These are phyloP conservation scores for Lanius collurio DNA, from an alignment of 2,113 vertebrate genomes.

Conservation along the genomic window DNA sequence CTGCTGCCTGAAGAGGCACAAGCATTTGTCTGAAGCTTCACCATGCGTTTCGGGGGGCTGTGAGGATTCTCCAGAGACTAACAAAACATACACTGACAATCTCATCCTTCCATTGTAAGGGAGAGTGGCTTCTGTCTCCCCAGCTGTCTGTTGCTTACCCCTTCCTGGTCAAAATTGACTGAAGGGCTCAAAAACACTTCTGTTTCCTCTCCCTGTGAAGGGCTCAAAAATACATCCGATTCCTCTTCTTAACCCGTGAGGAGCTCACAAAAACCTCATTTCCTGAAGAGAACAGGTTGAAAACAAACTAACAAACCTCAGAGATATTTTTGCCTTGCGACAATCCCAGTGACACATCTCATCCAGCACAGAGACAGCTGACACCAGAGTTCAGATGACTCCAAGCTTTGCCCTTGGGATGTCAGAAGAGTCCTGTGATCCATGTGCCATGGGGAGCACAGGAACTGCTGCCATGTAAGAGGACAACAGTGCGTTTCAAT, in stretches of 20 bases:
- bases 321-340: conserved; percentile 14
- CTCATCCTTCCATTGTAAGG: background rate
- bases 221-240: background rate
- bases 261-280: background rate
- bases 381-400: background rate
- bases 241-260: background rate
- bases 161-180: background rate
- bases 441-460: fast-evolving
- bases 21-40: background rate
- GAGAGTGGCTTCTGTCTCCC: background rate
- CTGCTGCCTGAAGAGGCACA: background rate
- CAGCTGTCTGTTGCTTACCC: background rate
- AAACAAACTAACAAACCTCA: background rate
- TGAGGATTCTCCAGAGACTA: background rate
- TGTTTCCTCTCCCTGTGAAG: background rate
- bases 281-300: background rate
- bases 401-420: conserved; percentile 29
- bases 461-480: background rate
- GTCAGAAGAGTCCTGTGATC: background rate
- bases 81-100: background rate
- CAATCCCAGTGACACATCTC: conserved; percentile 7
- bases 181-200: background rate
- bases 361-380: background rate
- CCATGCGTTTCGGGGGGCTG: background rate
- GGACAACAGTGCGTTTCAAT: background rate